Evolutionary conservation across 2,888 invertebrate genomes (phyloP).

Genomic region (Cosmia trapezina): DNA sequence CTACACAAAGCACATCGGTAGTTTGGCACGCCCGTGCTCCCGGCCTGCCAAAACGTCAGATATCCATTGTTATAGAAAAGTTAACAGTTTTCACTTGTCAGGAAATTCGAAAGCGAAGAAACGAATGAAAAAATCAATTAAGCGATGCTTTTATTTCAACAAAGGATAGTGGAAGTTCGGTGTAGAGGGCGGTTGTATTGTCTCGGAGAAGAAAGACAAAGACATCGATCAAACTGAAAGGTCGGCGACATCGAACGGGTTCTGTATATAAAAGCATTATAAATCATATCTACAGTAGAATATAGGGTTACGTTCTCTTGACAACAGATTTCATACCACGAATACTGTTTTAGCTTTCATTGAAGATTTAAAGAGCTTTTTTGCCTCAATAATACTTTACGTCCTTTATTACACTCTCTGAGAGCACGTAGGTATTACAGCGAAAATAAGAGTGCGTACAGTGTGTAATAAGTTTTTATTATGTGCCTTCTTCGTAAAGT

Average conservation of each 20-base stretch:
- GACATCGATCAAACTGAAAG: slow-evolving; percentile 79
- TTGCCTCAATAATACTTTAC: slow-evolving; percentile 47
- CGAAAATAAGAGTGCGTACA: slow-evolving; percentile 37
- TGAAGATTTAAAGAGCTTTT: slow-evolving; percentile 30
- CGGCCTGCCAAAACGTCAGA: slow-evolving; percentile 73
- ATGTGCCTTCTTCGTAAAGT: slow-evolving; percentile 13
- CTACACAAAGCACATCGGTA: slow-evolving; percentile 76
- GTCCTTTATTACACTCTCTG: slow-evolving; percentile 16
- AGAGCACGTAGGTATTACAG: slow-evolving; percentile 26
- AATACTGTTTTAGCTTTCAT: slow-evolving; percentile 33
- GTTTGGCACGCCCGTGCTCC: slow-evolving; percentile 78
- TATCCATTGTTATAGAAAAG: slow-evolving; percentile 76
- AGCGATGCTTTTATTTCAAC: slow-evolving; percentile 68
- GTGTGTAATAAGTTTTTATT: slow-evolving; percentile 54
- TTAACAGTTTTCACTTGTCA: slow-evolving; percentile 77
- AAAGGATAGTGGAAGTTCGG: slow-evolving; percentile 70
- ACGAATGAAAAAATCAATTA: slow-evolving; percentile 71
- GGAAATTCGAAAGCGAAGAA: slow-evolving; percentile 66
- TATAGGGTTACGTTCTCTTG: slow-evolving; percentile 47
- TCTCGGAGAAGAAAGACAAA: slow-evolving; percentile 69
- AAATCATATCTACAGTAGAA: slow-evolving; percentile 47
- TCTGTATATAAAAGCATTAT: slow-evolving; percentile 61
- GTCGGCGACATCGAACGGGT: slow-evolving; percentile 69
- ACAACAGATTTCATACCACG: slow-evolving; percentile 36
- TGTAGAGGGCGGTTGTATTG: slow-evolving; percentile 70